phyloP scores from a whole-genome alignment of 92 coral and sea anemone species.

The Pocillopora meandrina region DNA sequence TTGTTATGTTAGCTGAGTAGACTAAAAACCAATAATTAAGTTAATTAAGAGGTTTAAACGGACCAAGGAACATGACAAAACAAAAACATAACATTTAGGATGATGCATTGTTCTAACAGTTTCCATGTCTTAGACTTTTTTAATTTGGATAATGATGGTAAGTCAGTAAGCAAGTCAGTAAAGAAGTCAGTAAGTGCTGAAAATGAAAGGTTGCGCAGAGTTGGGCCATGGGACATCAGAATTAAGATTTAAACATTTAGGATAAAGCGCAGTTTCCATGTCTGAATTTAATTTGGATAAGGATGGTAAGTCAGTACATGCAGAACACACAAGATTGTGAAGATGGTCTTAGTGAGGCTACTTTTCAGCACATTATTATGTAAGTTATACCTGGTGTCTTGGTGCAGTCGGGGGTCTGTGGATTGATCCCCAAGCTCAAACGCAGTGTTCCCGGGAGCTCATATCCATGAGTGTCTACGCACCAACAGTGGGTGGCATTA shows the following conservation, averaged over 20 bases:
- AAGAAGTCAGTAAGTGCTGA: no score
- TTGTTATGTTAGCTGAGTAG: conserved; percentile 47
- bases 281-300: not conserved
- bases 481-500: conserved; percentile 65
- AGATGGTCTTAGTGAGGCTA: not conserved
- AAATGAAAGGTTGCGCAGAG: no score
- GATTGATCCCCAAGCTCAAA: conserved; percentile 4
- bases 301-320: not conserved
- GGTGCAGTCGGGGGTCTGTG: conserved; percentile 59
- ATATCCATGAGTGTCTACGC: conserved; percentile 76
- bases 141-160: no score
- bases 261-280: no score
- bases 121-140: no score
- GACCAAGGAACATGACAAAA: no score
- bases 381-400: conserved; percentile 53
- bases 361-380: not conserved
- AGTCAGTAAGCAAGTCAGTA: no score
- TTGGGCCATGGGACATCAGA: no score
- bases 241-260: no score
- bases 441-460: conserved; percentile 69
- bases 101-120: no score
- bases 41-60: not conserved
- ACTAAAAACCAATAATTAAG: not conserved
- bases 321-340: not conserved
- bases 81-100: no score